Percentiles rank a stretch among this genome's conserved stretches.
phyloP scores from a whole-genome alignment of 2,797 vertebrate species.

The Amazona ochrocephala region DNA sequence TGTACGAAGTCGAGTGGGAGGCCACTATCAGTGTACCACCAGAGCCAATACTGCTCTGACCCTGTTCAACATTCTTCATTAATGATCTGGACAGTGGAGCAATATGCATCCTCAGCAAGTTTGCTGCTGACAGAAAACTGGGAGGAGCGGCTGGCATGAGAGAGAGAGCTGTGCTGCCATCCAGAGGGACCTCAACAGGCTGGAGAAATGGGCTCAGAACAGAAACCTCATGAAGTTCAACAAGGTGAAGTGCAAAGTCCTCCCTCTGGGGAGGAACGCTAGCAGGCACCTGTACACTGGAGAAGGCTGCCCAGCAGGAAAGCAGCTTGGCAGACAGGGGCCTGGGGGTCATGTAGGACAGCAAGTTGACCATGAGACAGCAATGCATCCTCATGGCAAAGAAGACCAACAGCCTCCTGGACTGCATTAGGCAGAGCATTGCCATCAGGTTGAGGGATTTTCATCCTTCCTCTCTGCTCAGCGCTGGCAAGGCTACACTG shows the following conservation, averaged over 20 bases:
- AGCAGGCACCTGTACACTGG: neutral
- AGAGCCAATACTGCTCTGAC: fast-evolving
- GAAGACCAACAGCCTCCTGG: neutral
- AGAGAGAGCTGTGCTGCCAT: neutral
- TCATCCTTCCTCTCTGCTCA: neutral
- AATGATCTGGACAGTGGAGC: neutral
- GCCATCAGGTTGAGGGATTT: too few species aligned
- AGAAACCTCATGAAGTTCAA: neutral
- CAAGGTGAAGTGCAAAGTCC: neutral
- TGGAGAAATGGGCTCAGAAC: neutral
- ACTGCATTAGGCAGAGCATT: neutral
- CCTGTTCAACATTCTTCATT: neutral
- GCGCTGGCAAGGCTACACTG: neutral
- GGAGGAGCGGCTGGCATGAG: neutral
- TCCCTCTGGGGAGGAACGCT: neutral
- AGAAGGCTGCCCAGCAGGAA: neutral
- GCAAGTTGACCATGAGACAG: neutral
- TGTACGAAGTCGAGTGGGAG: neutral
- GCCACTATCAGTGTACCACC: neutral
- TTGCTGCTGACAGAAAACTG: neutral
- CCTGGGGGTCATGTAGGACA: neutral
- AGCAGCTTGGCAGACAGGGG: neutral
- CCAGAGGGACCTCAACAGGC: neutral
- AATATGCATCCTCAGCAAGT: neutral
- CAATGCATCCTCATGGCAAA: neutral